A percentile compares a stretch with the other conserved stretches of the same genome.
Conservation (phyloP, 2,797 vertebrate genomes). For the Pteropus rufus region DNA sequence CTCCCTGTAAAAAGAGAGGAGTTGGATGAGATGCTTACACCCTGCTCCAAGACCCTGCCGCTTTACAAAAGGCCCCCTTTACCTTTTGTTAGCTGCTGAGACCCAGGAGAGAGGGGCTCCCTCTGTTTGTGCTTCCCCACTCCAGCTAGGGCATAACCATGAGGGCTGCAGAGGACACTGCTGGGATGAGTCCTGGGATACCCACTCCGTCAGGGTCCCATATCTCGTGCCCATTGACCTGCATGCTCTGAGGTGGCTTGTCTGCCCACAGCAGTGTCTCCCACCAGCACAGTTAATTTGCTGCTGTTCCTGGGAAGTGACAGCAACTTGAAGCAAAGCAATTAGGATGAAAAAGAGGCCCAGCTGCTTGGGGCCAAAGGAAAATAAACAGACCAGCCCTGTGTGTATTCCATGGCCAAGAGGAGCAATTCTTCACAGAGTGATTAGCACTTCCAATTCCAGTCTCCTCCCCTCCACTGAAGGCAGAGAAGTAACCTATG, state of each 20-base stretch:
- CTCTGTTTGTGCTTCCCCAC: neutral
- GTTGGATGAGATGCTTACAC: neutral
- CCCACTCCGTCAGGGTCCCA: neutral
- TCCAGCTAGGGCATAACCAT: neutral
- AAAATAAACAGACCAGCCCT: slow-evolving; percentile 66
- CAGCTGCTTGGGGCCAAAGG: slow-evolving; percentile 64
- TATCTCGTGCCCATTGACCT: rapidly evolving
- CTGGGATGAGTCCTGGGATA: neutral
- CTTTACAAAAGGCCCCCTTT: neutral
- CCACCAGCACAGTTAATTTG: slow-evolving; percentile 47
- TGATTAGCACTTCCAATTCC: slow-evolving; percentile 49
- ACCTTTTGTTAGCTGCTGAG: neutral
- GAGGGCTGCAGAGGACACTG: neutral
- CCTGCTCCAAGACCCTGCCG: neutral
- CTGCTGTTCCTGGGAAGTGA: slow-evolving; percentile 49
- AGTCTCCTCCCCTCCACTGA: neutral
- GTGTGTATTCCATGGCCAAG: slow-evolving; percentile 58
- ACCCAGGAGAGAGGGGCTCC: neutral
- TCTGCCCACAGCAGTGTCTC: slow-evolving; percentile 22
- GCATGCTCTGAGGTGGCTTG: neutral
- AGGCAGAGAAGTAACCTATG: neutral
- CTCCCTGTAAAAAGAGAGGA: neutral
- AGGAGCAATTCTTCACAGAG: slow-evolving; percentile 55
- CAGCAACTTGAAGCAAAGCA: slow-evolving; percentile 67
- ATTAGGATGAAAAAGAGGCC: slow-evolving; percentile 72